Percentiles rank a stretch among this genome's conserved stretches.
Evolutionary conservation across 1,140 invertebrate species (phyloP).

Genomic region (Drosophila virilis): DNA sequence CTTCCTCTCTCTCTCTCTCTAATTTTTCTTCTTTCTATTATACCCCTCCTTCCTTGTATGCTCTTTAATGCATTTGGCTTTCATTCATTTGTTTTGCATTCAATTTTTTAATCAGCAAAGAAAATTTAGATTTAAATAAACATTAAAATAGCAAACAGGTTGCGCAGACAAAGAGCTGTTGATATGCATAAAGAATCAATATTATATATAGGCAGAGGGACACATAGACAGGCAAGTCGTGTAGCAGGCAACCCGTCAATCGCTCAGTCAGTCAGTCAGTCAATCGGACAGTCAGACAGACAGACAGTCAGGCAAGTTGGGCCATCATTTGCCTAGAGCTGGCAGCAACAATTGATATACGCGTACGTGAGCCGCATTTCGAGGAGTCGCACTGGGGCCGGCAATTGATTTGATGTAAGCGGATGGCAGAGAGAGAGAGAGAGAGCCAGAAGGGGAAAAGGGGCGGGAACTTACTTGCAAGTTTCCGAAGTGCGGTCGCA

Average conservation of each 20-base stretch:
- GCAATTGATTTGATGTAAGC: slow-evolving; percentile 59
- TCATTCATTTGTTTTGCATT: too few relatives aligned
- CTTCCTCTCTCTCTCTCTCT: too few relatives aligned
- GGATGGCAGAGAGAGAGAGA: slow-evolving; percentile 33
- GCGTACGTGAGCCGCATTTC: slow-evolving; percentile 68
- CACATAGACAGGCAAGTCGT: slow-evolving; percentile 15
- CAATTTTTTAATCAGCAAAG: background rate
- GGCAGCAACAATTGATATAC: slow-evolving; percentile 78
- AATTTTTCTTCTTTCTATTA: too few relatives aligned
- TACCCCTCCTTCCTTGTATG: too few relatives aligned
- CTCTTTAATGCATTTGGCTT: too few relatives aligned
- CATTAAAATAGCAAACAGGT: slow-evolving; percentile 3
- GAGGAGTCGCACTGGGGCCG: slow-evolving; percentile 33
- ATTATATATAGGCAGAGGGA: slow-evolving; percentile 15
- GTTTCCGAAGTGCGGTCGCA: slow-evolving; percentile 44
- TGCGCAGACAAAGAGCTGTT: slow-evolving; percentile 4
- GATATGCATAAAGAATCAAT: slow-evolving; percentile 38
- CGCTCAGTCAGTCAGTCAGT: slow-evolving; percentile 30
- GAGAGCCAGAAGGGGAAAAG: background rate
- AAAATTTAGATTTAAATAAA: slow-evolving; percentile 1
- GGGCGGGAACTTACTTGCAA: slow-evolving; percentile 28
- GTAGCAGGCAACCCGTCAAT: slow-evolving; percentile 50
- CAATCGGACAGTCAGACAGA: slow-evolving; percentile 2
- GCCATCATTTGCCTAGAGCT: slow-evolving; percentile 69
- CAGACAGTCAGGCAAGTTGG: slow-evolving; percentile 36